These are phyloP conservation scores for Dryoscopus gambensis DNA, from an alignment of 2,113 vertebrate genomes.

Conservation along the genomic window DNA sequence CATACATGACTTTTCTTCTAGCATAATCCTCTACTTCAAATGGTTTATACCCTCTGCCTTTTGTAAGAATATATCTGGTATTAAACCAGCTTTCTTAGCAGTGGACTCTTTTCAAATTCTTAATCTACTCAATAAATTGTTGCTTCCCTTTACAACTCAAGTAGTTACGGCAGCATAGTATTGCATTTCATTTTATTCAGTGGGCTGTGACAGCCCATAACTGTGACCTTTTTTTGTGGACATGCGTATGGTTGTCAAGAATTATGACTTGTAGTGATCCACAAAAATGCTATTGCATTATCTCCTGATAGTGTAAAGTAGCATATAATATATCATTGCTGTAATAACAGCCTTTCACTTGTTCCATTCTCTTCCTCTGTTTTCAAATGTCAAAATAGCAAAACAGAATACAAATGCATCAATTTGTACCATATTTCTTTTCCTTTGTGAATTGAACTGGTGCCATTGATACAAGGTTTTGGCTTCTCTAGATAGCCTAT, in stretches of 20 bases:
- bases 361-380: background rate
- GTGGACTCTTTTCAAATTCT: background rate
- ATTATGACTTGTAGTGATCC: background rate
- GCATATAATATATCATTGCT: background rate
- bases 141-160: background rate
- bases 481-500: background rate
- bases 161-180: background rate
- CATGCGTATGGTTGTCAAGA: background rate
- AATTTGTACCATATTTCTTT: background rate
- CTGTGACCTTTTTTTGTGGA: conserved; percentile 6
- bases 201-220: background rate
- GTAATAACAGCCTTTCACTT: conserved; percentile 18
- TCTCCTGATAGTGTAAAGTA: background rate
- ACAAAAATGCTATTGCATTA: conserved; percentile 7
- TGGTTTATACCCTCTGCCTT: background rate
- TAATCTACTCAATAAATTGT: background rate
- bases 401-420: background rate
- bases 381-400: background rate
- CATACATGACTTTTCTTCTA: background rate
- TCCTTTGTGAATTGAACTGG: background rate
- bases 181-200: background rate
- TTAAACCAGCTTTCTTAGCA: background rate
- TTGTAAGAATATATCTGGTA: background rate
- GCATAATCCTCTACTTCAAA: background rate
- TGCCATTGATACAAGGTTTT: background rate